A percentile compares a stretch with the other conserved stretches of the same genome.
Evolutionary conservation across 2,797 vertebrate genomes (phyloP).

Genomic region (Streptopelia turtur): DNA sequence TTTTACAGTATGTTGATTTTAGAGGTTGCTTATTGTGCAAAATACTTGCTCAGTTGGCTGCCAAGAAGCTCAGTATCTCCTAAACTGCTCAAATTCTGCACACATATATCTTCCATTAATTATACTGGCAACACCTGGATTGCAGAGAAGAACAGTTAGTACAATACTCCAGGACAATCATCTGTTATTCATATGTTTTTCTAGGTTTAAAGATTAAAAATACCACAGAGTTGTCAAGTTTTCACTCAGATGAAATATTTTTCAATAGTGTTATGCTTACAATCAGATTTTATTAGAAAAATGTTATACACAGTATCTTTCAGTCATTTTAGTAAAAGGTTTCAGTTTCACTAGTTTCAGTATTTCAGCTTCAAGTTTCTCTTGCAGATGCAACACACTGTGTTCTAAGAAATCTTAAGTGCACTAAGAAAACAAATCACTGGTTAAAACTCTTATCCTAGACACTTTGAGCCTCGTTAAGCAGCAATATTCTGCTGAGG

Average conservation of each 20-base stretch:
- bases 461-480: background rate
- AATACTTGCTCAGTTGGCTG: background rate
- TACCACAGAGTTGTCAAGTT: background rate
- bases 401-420: background rate
- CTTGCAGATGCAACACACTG: background rate
- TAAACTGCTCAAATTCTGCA: background rate
- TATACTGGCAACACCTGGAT: background rate
- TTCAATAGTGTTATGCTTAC: background rate
- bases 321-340: background rate
- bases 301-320: background rate
- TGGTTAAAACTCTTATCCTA: background rate
- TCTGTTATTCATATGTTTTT: background rate
- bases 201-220: background rate
- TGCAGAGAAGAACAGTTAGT: background rate
- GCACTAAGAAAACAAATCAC: background rate
- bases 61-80: background rate
- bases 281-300: background rate
- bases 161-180: background rate
- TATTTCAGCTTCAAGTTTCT: background rate
- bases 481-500: background rate
- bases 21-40: background rate
- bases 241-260: background rate
- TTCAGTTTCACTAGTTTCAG: background rate
- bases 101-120: background rate
- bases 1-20: background rate